Evolutionary conservation across 2,113 vertebrate genomes (phyloP), one percentile per base, ranked within the genome.

Genomic region (Epinephelus lanceolatus): DNA sequence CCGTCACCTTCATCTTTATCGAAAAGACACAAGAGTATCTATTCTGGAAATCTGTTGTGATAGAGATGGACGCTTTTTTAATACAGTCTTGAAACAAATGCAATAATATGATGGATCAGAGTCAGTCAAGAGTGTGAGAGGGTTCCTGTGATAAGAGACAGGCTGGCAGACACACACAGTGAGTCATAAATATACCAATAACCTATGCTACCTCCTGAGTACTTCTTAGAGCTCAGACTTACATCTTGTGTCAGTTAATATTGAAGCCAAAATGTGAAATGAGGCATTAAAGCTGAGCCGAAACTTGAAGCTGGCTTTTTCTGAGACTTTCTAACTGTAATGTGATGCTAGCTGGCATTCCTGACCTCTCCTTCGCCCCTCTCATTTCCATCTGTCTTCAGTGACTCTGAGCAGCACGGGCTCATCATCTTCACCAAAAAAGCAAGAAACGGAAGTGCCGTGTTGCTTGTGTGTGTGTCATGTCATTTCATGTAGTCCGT

Each of bases 291-390:
- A 71, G 33, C 25, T 21, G 45, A 71, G 75, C 55, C 71, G 25
- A 83, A 89, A 88, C 61, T 40, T 71, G 19, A 81, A 71, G 45
- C 71, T 47, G 59, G 53, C 69, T 81, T 76, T 70, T 83, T 74
- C 60, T 67, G 53, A 56, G 18, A 40, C 49, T 53, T 57, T 49
- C 56, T 45, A 33, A 21, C 47, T 81, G 85, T 81, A 88, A 84
- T 68, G 27, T 14, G 60, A 84, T 25, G 61, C 89, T 66, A 33
- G 60, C 57, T 71, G 80, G 0, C 77, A 76, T 84, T 70, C 40
- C 63, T 85, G 82, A 88, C 86, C 84, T 89, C 52, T 57, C 69
- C 69, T 40, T 77, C 53, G 17, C 56, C 67, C 42, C 65, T 30
- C 62, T 78, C 27, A 62, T 83, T 75, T 86, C 62, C 49, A 71